Percentiles rank a stretch among this genome's conserved stretches.
Evolutionary conservation across 2,888 invertebrate genomes (phyloP).

Genomic region (Drosophila greeni): DNA sequence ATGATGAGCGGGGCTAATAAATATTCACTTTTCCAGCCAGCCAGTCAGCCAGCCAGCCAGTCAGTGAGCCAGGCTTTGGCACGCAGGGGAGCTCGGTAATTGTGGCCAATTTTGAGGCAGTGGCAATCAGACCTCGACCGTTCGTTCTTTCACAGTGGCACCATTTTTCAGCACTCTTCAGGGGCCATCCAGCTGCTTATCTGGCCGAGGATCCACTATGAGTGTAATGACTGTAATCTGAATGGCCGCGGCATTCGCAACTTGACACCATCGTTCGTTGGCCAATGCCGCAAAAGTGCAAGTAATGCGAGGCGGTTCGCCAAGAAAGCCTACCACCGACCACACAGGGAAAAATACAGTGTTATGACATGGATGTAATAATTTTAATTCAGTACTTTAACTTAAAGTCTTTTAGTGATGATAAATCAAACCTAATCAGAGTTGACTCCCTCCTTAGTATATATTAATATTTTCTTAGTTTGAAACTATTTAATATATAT

Average conservation of each 20-base stretch:
- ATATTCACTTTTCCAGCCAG: constrained; percentile 56
- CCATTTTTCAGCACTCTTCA: constrained; percentile 49
- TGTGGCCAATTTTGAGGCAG: constrained; percentile 54
- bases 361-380: neutral
- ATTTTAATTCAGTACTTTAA: neutral
- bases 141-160: constrained; percentile 52
- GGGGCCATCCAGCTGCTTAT: constrained; percentile 30
- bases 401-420: no score
- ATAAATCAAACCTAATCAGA: neutral
- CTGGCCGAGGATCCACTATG: constrained; percentile 23
- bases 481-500: neutral
- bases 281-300: constrained; percentile 64
- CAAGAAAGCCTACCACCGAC: constrained; percentile 48
- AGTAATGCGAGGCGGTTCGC: constrained; percentile 61
- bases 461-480: neutral
- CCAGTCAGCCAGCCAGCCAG: constrained; percentile 54
- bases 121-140: constrained; percentile 72
- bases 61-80: constrained; percentile 33
- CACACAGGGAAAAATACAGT: neutral
- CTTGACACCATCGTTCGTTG: constrained; percentile 43
- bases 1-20: constrained; percentile 60
- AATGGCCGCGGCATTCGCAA: constrained; percentile 36
- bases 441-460: neutral
- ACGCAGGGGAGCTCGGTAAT: constrained; percentile 36
- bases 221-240: constrained; percentile 58